phyloP scores from a whole-genome alignment of 2,888 invertebrate species.

The Thera britannica region DNA sequence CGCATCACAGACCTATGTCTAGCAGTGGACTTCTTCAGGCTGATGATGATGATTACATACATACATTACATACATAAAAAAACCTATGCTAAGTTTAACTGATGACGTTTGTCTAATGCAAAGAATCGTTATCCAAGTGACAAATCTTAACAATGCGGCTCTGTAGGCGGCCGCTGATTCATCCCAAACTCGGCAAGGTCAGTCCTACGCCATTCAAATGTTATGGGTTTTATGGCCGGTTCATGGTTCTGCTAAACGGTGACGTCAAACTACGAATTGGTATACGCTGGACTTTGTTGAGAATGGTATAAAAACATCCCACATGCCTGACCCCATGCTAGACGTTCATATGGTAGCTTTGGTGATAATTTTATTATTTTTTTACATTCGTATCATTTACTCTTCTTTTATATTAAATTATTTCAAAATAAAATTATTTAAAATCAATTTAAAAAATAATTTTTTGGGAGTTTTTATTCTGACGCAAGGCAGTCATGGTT shows the following conservation, averaged over 20 bases:
- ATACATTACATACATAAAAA: too few species aligned
- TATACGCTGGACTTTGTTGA: slow-evolving; percentile 23
- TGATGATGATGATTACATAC: too few species aligned
- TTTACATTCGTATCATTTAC: too few species aligned
- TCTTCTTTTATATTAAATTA: too few species aligned
- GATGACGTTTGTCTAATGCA: slow-evolving; percentile 10
- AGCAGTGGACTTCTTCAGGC: too few species aligned
- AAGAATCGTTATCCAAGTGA: slow-evolving; percentile 39
- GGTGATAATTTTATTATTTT: background rate
- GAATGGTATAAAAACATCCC: background rate
- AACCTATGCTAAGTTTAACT: background rate
- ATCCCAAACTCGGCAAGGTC: slow-evolving; percentile 51
- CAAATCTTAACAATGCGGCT: slow-evolving; percentile 44
- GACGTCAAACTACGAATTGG: slow-evolving; percentile 33
- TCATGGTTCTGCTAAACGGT: slow-evolving; percentile 34
- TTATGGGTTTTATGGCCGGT: slow-evolving; percentile 42
- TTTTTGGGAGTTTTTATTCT: too few species aligned
- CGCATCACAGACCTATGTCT: too few species aligned
- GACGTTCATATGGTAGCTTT: too few species aligned
- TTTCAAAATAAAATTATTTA: too few species aligned
- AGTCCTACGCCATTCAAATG: slow-evolving; percentile 56
- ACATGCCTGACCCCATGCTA: background rate
- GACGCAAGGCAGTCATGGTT: too few species aligned
- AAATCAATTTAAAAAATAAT: too few species aligned
- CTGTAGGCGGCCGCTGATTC: slow-evolving; percentile 51